A percentile compares a stretch with the other conserved stretches of the same genome.
phyloP scores from a whole-genome alignment of 2,797 vertebrate genomes.

The Danio choprae region DNA sequence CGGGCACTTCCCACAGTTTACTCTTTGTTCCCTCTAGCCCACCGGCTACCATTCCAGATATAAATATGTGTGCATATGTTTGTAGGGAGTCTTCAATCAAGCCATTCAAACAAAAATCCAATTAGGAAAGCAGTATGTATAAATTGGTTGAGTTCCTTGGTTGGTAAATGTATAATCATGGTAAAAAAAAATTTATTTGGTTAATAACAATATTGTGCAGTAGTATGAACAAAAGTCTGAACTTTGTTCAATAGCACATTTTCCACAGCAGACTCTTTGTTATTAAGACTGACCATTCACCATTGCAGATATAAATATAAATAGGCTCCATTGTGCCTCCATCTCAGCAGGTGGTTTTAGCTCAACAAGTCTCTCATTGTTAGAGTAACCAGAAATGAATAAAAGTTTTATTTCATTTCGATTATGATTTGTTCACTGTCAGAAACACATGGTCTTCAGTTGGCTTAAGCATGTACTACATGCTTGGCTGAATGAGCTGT shows the following conservation, averaged over 20 bases:
- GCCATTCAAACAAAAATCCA: not conserved
- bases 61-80: not conserved
- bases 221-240: not conserved
- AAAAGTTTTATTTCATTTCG: not conserved
- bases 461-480: constrained; percentile 8
- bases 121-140: not conserved
- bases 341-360: constrained; percentile 21
- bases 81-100: not conserved
- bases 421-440: not conserved
- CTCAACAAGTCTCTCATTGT: not conserved
- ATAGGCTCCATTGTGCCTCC: constrained; percentile 10
- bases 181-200: not conserved
- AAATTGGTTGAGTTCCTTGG: fast-evolving
- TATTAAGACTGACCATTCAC: not conserved
- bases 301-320: constrained; percentile 2
- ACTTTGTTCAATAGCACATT: constrained; percentile 23
- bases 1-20: not conserved
- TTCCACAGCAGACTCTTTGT: not conserved
- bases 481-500: constrained; percentile 52
- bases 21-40: not conserved
- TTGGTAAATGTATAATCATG: too few relatives aligned
- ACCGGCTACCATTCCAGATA: not conserved
- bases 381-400: constrained; percentile 8
- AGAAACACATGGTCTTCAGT: not conserved
- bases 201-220: not conserved